Evolutionary conservation across 2,113 vertebrate genomes (phyloP).

Genomic region (Macrotis lagotis): DNA sequence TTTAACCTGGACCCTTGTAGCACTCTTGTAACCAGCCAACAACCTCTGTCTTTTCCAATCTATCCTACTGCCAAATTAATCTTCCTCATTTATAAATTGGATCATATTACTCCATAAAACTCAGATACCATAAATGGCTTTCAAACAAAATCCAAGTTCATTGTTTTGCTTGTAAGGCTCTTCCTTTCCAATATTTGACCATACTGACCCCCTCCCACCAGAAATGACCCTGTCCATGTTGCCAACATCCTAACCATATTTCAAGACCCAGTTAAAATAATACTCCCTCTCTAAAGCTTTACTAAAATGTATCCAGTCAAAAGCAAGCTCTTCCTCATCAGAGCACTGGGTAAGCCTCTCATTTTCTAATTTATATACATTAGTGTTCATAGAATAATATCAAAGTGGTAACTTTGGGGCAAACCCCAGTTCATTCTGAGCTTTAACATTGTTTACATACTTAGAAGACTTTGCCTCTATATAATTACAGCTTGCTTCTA

Average conservation of each 20-base stretch:
- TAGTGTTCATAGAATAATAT: not conserved
- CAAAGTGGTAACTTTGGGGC: not conserved
- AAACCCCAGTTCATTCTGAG: not conserved
- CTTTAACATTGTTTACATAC: not conserved
- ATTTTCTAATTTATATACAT: not conserved
- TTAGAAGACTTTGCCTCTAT: too few relatives aligned
- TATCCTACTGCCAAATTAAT: not conserved
- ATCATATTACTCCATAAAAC: not conserved
- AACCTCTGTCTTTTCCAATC: not conserved
- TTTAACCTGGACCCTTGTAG: not conserved
- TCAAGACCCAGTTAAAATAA: conserved; percentile 9
- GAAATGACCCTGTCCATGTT: not conserved
- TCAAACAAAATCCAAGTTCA: not conserved
- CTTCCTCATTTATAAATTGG: not conserved
- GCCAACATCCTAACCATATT: not conserved
- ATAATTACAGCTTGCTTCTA: not conserved
- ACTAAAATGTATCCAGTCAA: not conserved
- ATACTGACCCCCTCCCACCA: not conserved
- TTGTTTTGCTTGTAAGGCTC: not conserved
- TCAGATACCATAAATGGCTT: not conserved
- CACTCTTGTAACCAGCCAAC: not conserved
- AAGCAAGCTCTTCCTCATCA: not conserved
- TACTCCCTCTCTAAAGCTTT: not conserved
- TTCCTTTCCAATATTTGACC: not conserved
- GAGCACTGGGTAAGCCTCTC: conserved; percentile 17